Conservation (phyloP, 2,797 vertebrate species). For the Cryptoblepharus egeriae region DNA sequence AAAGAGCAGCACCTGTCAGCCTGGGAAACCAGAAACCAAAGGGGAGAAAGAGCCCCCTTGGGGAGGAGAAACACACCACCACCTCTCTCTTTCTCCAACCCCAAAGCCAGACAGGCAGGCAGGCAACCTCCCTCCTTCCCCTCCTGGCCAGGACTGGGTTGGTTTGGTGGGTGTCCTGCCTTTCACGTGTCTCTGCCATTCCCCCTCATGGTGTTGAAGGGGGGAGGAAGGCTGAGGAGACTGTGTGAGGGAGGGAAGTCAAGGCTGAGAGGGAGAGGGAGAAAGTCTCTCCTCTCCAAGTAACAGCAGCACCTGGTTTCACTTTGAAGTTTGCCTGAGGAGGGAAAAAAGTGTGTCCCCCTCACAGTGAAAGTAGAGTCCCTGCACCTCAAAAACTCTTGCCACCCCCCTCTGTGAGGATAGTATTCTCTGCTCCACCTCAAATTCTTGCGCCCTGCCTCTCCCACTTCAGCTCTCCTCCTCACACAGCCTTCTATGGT, state of each 20-base stretch:
- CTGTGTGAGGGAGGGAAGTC: slow-evolving; percentile 31
- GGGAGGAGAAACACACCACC: neutral
- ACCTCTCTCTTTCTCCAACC: neutral
- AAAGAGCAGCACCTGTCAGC: slow-evolving; percentile 67
- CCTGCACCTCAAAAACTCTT: neutral
- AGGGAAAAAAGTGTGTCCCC: neutral
- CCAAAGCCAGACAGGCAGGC: neutral
- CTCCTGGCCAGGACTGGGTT: neutral
- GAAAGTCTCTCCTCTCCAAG: neutral
- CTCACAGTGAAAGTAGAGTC: neutral
- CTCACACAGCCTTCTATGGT: slow-evolving; percentile 16
- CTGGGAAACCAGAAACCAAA: slow-evolving; percentile 15
- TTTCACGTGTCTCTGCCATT: slow-evolving; percentile 26
- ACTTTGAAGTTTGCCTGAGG: slow-evolving; percentile 53
- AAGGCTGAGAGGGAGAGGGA: neutral
- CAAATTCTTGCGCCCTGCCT: slow-evolving; percentile 15
- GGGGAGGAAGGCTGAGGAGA: neutral
- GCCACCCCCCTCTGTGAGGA: neutral
- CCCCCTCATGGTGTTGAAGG: slow-evolving; percentile 25
- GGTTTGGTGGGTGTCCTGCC: neutral
- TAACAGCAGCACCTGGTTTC: slow-evolving; percentile 60
- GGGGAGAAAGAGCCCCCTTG: slow-evolving; percentile 29
- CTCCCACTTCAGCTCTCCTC: neutral
- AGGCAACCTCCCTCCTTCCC: neutral
- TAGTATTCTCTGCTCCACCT: slow-evolving; percentile 27